Evolutionary conservation across 2,113 vertebrate genomes (phyloP).

Genomic region (Cyrtonyx montezumae): DNA sequence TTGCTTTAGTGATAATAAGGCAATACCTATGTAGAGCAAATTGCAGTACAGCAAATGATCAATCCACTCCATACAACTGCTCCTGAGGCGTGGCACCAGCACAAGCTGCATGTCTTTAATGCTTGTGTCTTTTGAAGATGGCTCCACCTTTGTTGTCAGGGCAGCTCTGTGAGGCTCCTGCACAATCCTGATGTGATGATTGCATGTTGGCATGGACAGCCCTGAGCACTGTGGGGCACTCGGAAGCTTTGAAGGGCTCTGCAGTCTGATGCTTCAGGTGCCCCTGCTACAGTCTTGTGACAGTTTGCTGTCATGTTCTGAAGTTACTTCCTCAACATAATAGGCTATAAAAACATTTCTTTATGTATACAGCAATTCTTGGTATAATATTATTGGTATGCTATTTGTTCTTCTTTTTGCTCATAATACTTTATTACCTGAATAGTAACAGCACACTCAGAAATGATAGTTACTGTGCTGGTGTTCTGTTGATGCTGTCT

Average conservation of each 20-base stretch:
- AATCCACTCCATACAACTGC: not conserved
- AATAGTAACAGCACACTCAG: not conserved
- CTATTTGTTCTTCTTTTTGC: not conserved
- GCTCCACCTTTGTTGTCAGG: not conserved
- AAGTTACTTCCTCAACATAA: not conserved
- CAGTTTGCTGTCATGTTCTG: not conserved
- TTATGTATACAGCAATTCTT: not conserved
- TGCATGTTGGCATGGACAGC: not conserved
- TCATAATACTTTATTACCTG: not conserved
- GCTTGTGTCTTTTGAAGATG: not conserved
- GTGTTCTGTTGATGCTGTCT: not conserved
- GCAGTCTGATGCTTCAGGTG: too few relatives aligned
- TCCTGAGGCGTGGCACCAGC: not conserved
- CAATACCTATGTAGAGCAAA: not conserved
- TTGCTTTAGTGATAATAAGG: not conserved
- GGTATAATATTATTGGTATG: not conserved
- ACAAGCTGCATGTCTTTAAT: not conserved
- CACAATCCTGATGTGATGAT: not conserved
- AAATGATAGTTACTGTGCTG: not conserved
- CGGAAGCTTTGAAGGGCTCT: not conserved
- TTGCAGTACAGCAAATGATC: not conserved
- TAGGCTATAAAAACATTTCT: not conserved
- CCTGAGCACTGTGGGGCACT: not conserved
- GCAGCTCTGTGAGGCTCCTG: not conserved
- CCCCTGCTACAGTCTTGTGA: too few relatives aligned